Evolutionary conservation across 2,113 vertebrate genomes (phyloP), one percentile per base, ranked within the genome.

Genomic region (Oriolus oriolus): DNA sequence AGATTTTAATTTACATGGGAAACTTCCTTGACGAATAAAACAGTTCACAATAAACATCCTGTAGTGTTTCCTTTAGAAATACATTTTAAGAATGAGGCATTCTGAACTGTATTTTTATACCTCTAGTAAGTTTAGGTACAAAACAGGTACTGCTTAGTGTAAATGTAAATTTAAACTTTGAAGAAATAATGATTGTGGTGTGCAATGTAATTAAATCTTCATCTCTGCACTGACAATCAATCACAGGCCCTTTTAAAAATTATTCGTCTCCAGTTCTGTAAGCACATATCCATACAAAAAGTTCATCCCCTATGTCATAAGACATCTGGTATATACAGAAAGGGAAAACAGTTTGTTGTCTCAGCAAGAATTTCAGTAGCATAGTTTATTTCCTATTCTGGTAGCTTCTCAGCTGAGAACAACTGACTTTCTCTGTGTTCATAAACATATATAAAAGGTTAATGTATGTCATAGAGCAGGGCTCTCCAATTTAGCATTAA

Each of bases 1-100:
- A 65, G 73, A 50, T 95, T 96, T 97, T 88, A 88, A 95, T 98
- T 96, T 97, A 93, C 94, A 96, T 93, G 65, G 93, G 71, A 92
- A 83, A 68, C 85, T 95, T 93, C 33, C 90, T 90, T 91, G 45
- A 93, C 56, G 35, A 92, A 80, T 89, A 92, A 90, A 94, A 81
- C 26, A 69, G 16, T 94, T 69, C 63, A n/a, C 42, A 78, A 84
- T 94, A 96, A 91, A 68, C 53, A n/a, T 71, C 23, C 42, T 78
- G 22, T 44, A 35, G 50, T 30, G 4, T 60, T 95, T 94, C 37
- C 35, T 83, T 66, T 71, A 77, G 60, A 75, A 61, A 70, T 45
- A 33, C 3, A 2, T 85, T 87, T 50, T 59, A 54, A 80, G 57
- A 90, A 87, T 39, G 31, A 68, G 44, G 30, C 15, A 49, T 53